phyloP scores from a whole-genome alignment of 1,140 invertebrate species.

The Gryllus bimaculatus region DNA sequence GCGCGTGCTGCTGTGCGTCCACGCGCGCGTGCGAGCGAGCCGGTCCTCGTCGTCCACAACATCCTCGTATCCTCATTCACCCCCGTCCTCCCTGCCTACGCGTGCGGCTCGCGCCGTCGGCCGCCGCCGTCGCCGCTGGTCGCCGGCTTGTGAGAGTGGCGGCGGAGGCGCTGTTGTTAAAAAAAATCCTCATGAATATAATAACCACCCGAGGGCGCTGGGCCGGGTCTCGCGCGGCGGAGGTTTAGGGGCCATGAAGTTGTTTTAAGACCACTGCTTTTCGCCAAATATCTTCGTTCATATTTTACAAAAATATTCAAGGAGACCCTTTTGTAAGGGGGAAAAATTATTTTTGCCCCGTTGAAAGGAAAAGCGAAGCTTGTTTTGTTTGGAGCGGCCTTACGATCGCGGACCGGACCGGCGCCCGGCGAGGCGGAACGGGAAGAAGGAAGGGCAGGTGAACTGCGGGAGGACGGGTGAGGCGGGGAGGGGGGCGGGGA shows the following conservation, averaged over 20 bases:
- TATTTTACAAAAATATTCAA: not conserved
- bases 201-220: not conserved
- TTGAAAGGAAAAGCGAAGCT: not conserved
- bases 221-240: not conserved
- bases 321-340: not conserved
- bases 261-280: not conserved
- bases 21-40: no score
- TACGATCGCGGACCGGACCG: not conserved
- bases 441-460: not conserved
- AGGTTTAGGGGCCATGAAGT: not conserved
- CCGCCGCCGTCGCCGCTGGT: no score
- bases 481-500: not conserved
- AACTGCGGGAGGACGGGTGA: not conserved
- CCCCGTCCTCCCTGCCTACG: no score
- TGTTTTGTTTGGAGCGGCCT: not conserved
- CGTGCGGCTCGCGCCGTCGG: no score
- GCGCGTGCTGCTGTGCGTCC: not conserved
- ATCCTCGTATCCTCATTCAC: no score
- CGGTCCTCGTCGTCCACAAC: no score
- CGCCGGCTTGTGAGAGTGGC: not conserved
- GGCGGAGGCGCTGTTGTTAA: not conserved
- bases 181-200: slow-evolving; percentile 2
- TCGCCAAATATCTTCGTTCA: not conserved
- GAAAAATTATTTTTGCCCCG: not conserved
- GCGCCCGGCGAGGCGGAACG: not conserved